A percentile compares a stretch with the other conserved stretches of the same genome.
Evolutionary conservation across 1,140 invertebrate genomes (phyloP).

Genomic region (Augochlora pura): DNA sequence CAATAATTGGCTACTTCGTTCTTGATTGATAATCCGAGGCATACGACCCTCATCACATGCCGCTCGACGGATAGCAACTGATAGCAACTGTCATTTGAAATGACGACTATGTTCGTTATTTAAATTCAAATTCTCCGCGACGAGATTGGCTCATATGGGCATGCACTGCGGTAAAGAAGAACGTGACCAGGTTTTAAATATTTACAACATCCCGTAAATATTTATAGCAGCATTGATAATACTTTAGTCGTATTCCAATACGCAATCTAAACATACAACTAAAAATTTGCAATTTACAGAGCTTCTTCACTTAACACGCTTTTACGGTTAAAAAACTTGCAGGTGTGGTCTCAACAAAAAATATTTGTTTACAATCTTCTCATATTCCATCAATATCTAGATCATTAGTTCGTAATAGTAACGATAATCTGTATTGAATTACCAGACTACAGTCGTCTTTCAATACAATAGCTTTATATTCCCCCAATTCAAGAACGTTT

Average conservation of each 20-base stretch:
- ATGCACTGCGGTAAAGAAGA: constrained; percentile 18
- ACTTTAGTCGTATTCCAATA: not conserved
- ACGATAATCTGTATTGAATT: too few species aligned
- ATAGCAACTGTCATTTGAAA: constrained; percentile 35
- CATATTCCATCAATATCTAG: too few species aligned
- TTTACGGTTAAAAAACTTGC: too few species aligned
- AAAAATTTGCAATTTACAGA: too few species aligned
- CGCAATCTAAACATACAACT: too few species aligned
- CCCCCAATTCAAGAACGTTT: too few species aligned
- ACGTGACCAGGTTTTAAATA: constrained; percentile 32
- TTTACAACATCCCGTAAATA: not conserved
- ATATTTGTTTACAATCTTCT: too few species aligned
- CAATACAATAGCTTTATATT: too few species aligned
- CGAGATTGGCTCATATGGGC: constrained; percentile 18
- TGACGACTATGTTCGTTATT: constrained; percentile 19
- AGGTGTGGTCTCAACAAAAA: too few species aligned
- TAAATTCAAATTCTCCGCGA: constrained; percentile 39
- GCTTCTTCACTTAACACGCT: too few species aligned
- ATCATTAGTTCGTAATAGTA: too few species aligned
- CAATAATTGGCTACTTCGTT: constrained; percentile 4
- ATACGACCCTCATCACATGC: not conserved
- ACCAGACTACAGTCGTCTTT: too few species aligned
- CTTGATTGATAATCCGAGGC: not conserved
- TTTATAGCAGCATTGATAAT: not conserved
- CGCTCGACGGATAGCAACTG: constrained; percentile 17